These are phyloP conservation scores for Gymnogyps californianus DNA, from an alignment of 2,113 vertebrate species.

Conservation along the genomic window DNA sequence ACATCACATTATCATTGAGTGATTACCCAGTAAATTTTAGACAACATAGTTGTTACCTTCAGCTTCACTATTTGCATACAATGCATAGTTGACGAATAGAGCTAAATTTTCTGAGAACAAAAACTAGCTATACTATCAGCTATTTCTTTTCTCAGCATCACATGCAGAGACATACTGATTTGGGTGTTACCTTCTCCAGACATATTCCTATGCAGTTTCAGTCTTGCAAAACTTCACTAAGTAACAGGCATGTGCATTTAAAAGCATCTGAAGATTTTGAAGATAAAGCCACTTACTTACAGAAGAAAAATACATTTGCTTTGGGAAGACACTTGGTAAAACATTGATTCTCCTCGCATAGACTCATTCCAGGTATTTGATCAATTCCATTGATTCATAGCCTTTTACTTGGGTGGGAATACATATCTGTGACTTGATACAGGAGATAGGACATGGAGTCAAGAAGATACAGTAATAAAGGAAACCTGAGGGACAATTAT, in stretches of 20 bases:
- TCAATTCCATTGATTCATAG: background rate
- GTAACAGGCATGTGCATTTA: background rate
- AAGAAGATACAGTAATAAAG: background rate
- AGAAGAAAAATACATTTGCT: background rate
- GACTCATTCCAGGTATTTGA: background rate
- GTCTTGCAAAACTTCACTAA: background rate
- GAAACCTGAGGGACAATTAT: background rate
- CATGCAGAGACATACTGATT: background rate
- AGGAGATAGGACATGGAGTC: background rate
- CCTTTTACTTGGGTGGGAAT: background rate
- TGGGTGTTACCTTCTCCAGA: background rate
- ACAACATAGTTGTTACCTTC: background rate
- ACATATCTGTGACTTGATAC: background rate
- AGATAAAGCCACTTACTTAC: background rate
- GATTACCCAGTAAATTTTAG: constrained; percentile 1
- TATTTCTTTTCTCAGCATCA: background rate
- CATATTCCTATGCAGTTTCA: background rate
- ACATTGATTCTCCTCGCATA: background rate
- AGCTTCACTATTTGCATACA: background rate
- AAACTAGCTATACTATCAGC: background rate
- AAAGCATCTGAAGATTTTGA: background rate
- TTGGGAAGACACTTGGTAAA: background rate
- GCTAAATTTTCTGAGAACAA: background rate
- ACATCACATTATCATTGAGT: background rate
- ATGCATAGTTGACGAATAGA: background rate